Evolutionary conservation across 2,888 invertebrate genomes (phyloP).

Genomic region (Plagodis pulveraria): DNA sequence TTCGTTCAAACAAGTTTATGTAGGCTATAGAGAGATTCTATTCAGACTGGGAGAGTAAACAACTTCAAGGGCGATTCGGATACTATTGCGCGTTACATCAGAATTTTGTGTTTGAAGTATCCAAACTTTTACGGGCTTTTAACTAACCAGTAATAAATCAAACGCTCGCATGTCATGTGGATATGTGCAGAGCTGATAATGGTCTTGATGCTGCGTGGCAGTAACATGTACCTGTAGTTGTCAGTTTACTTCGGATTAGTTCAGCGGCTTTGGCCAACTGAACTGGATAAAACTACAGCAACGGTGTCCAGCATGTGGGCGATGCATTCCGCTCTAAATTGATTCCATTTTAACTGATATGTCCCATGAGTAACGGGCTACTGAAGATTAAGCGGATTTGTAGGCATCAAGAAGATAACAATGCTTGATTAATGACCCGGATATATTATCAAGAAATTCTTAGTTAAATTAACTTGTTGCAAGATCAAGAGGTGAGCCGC

Average conservation of each 20-base stretch:
- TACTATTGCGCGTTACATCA: slow-evolving; percentile 12
- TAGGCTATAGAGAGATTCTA: slow-evolving; percentile 17
- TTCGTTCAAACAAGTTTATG: slow-evolving; percentile 29
- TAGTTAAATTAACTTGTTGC: slow-evolving; percentile 16
- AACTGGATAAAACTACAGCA: slow-evolving; percentile 38
- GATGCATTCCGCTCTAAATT: slow-evolving; percentile 38
- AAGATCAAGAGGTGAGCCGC: slow-evolving; percentile 21
- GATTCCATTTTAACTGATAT: slow-evolving; percentile 34
- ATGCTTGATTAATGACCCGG: slow-evolving; percentile 6
- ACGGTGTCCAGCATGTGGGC: slow-evolving; percentile 38
- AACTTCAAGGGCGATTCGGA: slow-evolving; percentile 17
- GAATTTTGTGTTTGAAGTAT: slow-evolving; percentile 28
- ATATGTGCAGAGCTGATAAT: slow-evolving; percentile 28
- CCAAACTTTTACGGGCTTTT: slow-evolving; percentile 13
- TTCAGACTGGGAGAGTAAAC: slow-evolving; percentile 20
- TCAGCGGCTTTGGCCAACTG: slow-evolving; percentile 32
- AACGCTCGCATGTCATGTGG: slow-evolving; percentile 31
- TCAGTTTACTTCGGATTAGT: slow-evolving; percentile 36
- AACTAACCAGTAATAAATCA: slow-evolving; percentile 32
- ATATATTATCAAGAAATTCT: slow-evolving; percentile 13
- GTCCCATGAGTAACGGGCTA: slow-evolving; percentile 32
- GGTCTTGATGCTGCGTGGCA: slow-evolving; percentile 27
- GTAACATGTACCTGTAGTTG: slow-evolving; percentile 17
- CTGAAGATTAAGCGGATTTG: slow-evolving; percentile 28
- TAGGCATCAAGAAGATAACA: slow-evolving; percentile 27